Evolutionary conservation across 2,797 vertebrate genomes (phyloP).

Genomic region (Darevskia nairensis): DNA sequence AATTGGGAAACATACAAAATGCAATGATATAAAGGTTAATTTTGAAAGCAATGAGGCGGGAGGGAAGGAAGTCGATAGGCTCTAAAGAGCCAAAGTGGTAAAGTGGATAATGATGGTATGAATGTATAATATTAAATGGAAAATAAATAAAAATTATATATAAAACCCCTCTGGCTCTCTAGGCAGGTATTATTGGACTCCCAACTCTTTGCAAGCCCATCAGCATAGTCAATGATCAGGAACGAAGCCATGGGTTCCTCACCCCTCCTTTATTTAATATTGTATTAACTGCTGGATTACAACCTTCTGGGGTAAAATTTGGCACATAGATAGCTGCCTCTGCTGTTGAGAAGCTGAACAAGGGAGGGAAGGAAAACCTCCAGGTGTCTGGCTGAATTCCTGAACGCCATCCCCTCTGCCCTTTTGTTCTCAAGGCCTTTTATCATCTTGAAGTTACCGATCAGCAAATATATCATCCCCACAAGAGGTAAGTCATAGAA

Average conservation of each 20-base stretch:
- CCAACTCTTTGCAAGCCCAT: not conserved
- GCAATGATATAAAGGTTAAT: no score
- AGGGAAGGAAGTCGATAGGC: no score
- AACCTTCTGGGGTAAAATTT: not conserved
- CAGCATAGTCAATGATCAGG: not conserved
- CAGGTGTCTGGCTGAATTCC: conserved; percentile 5
- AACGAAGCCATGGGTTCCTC: not conserved
- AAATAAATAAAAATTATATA: no score
- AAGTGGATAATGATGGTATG: no score
- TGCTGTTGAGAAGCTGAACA: not conserved
- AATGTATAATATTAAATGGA: no score
- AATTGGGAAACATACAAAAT: no score
- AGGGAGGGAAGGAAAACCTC: not conserved
- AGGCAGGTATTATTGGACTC: not conserved
- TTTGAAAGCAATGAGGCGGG: no score
- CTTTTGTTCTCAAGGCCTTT: not conserved
- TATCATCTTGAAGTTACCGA: not conserved
- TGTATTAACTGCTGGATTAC: not conserved
- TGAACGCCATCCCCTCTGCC: not conserved
- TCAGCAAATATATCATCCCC: not conserved
- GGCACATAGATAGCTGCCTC: not conserved
- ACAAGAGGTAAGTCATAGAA: not conserved
- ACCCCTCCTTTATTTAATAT: not conserved
- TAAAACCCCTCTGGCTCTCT: no score
- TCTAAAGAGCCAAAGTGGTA: no score